Evolutionary conservation across 2,113 vertebrate species (phyloP).

Genomic region (Sterrhoptilus dennistouni): DNA sequence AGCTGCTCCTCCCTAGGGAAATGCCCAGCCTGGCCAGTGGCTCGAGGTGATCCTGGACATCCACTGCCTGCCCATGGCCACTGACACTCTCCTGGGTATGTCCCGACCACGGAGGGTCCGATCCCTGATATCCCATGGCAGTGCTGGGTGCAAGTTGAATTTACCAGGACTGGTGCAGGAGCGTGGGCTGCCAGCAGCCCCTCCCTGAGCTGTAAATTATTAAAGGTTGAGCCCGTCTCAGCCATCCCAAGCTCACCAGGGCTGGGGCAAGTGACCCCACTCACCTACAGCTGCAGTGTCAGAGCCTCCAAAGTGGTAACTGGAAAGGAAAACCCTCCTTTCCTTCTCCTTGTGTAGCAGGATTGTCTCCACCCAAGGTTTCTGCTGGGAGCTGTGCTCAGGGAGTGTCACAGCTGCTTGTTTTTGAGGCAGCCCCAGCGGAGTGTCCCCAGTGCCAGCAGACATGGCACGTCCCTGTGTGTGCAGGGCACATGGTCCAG

Average conservation of each 20-base stretch:
- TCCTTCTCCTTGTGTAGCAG: accelerated
- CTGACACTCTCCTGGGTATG: background rate
- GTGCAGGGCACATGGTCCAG: accelerated
- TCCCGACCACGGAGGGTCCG: accelerated
- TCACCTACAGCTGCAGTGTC: background rate
- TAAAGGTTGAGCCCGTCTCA: background rate
- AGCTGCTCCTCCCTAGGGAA: background rate
- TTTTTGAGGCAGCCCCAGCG: accelerated
- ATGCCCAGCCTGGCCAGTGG: accelerated
- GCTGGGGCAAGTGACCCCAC: background rate
- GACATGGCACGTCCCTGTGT: accelerated
- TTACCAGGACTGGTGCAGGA: background rate
- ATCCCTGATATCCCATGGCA: accelerated
- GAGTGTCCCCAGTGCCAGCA: background rate
- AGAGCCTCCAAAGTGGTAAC: background rate
- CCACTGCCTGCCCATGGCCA: accelerated
- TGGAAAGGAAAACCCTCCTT: background rate
- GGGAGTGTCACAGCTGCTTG: background rate
- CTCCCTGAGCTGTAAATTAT: background rate
- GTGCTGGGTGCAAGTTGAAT: background rate
- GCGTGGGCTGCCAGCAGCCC: background rate
- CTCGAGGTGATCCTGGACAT: background rate
- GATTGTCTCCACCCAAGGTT: background rate
- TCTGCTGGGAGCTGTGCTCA: background rate
- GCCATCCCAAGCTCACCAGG: background rate